A percentile compares a stretch with the other conserved stretches of the same genome.
These are phyloP conservation scores for Enteromius paludinosus DNA, from an alignment of 2,797 vertebrate genomes.

Conservation along the genomic window DNA sequence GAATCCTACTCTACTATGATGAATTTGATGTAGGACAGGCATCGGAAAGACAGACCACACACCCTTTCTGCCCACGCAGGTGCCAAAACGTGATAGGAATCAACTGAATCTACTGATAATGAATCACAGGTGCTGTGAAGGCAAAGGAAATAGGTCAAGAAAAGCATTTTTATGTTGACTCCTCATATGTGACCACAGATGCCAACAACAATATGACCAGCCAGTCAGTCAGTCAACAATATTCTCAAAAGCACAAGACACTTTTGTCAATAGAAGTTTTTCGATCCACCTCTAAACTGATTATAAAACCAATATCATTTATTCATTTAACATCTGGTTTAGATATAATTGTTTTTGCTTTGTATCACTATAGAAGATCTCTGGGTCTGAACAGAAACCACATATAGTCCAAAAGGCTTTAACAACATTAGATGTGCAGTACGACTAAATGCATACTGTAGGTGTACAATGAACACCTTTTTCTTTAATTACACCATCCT, in stretches of 20 bases:
- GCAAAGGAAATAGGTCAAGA: slow-evolving; percentile 12
- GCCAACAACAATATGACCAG: too few relatives aligned
- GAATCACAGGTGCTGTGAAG: neutral
- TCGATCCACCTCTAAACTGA: slow-evolving; percentile 29
- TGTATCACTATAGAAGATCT: slow-evolving; percentile 41
- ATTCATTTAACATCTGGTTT: slow-evolving; percentile 48
- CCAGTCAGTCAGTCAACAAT: too few relatives aligned
- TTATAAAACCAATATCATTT: slow-evolving; percentile 38
- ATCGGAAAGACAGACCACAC: slow-evolving; percentile 23
- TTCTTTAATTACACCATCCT: neutral
- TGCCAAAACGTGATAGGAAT: slow-evolving; percentile 21
- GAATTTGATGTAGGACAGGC: neutral
- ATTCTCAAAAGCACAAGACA: neutral
- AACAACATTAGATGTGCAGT: neutral
- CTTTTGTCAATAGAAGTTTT: slow-evolving; percentile 14
- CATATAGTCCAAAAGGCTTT: slow-evolving; percentile 7
- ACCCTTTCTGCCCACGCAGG: neutral
- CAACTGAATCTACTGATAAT: slow-evolving; percentile 26
- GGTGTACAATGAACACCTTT: neutral
- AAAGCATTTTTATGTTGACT: slow-evolving; percentile 4
- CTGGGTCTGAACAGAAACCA: slow-evolving; percentile 3
- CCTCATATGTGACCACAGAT: neutral
- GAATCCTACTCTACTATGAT: neutral
- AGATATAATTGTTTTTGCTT: slow-evolving; percentile 34
- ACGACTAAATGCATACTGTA: neutral